These are phyloP conservation scores for Dendroctonus ponderosae DNA, from an alignment of 1,140 invertebrate genomes.

Conservation along the genomic window DNA sequence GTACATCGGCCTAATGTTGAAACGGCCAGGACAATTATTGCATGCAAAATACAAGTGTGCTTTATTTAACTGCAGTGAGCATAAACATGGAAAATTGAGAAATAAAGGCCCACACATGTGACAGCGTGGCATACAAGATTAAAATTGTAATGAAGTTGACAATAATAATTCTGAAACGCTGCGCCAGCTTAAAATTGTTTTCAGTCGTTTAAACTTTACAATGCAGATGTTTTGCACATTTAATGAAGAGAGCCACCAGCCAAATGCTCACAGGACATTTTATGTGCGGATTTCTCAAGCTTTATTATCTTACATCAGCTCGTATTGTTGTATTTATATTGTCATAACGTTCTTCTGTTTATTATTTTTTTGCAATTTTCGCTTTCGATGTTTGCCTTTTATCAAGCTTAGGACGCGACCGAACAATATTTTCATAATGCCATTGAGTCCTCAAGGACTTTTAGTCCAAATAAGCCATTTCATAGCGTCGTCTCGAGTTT, in stretches of 20 bases:
- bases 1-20: too few species aligned
- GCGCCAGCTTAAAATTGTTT: not conserved
- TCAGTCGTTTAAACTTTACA: not conserved
- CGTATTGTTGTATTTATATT: too few species aligned
- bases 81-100: slow-evolving; percentile 11
- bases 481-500: slow-evolving; percentile 8
- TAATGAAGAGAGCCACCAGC: not conserved
- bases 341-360: not conserved
- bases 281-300: too few species aligned
- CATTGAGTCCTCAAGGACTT: too few species aligned
- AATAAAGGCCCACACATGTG: slow-evolving; percentile 4
- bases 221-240: not conserved
- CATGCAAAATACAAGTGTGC: too few species aligned
- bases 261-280: not conserved
- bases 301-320: too few species aligned
- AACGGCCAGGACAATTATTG: too few species aligned
- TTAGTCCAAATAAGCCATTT: not conserved
- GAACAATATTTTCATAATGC: too few species aligned
- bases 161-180: not conserved
- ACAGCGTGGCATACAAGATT: not conserved
- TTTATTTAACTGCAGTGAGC: too few species aligned
- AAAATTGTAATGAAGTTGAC: not conserved
- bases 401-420: too few species aligned
- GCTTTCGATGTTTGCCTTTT: too few species aligned
- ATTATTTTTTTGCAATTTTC: too few species aligned